These are phyloP conservation scores for Antennarius maculatus DNA, from an alignment of 2,797 vertebrate species.

Conservation along the genomic window DNA sequence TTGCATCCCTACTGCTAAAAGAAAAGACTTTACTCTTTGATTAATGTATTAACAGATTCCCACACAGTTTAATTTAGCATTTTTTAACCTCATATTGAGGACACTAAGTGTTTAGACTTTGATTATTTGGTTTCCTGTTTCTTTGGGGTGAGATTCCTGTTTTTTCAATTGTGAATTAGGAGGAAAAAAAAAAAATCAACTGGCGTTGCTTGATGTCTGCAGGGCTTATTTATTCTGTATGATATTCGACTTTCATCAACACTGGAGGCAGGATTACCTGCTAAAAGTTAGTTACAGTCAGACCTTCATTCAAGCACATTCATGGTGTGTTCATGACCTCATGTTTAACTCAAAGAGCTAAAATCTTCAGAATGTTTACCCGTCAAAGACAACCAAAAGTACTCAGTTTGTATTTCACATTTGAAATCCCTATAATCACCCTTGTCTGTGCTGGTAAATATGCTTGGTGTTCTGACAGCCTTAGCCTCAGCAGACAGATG, in stretches of 20 bases:
- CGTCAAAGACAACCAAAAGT: conserved; percentile 2
- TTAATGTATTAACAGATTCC: too few species aligned
- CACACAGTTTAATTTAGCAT: too few species aligned
- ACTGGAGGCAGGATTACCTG: neutral
- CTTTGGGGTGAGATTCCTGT: too few species aligned
- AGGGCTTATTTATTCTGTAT: too few species aligned
- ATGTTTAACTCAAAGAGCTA: neutral
- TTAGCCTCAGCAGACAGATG: neutral
- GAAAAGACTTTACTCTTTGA: too few species aligned
- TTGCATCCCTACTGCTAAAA: too few species aligned
- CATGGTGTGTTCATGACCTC: conserved; percentile 18
- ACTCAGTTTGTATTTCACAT: conserved; percentile 5
- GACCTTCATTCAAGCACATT: neutral
- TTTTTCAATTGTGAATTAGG: too few species aligned
- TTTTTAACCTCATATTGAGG: too few species aligned
- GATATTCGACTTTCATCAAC: neutral
- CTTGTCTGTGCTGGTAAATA: conserved; percentile 3
- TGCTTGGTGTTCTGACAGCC: conserved; percentile 11
- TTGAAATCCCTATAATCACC: conserved; percentile 13
- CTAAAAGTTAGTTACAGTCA: neutral
- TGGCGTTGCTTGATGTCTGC: too few species aligned
- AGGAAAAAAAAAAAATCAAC: too few species aligned
- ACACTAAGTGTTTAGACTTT: too few species aligned
- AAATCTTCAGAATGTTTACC: conserved; percentile 12
- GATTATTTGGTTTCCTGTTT: too few species aligned